Evolutionary conservation across 1,140 invertebrate genomes (phyloP).

Genomic region (Monochamus saltuarius): DNA sequence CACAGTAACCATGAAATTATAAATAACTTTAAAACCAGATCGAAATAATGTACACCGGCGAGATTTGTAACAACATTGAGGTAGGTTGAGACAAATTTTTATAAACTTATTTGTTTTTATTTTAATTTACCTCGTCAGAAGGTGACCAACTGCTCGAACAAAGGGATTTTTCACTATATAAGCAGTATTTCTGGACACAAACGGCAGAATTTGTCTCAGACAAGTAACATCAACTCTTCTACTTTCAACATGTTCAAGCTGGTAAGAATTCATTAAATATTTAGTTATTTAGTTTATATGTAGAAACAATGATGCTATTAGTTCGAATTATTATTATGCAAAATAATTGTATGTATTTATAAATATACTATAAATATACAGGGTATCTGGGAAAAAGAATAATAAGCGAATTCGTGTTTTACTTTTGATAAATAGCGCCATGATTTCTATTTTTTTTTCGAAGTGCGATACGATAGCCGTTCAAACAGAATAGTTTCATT

Average conservation of each 20-base stretch:
- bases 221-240: constrained; percentile 4
- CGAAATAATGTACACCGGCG: background rate
- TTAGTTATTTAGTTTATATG: too few species aligned
- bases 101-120: background rate
- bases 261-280: constrained; percentile 6
- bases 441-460: too few species aligned
- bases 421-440: too few species aligned
- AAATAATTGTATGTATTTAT: too few species aligned
- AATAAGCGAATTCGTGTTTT: too few species aligned
- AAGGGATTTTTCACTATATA: constrained; percentile 9
- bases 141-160: constrained; percentile 5
- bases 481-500: too few species aligned
- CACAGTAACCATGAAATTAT: too few species aligned
- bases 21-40: background rate
- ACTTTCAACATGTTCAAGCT: constrained; percentile 27
- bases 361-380: too few species aligned
- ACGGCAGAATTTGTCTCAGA: constrained; percentile 11
- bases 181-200: background rate
- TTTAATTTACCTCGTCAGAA: background rate
- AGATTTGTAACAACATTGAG: background rate
- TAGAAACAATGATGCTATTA: too few species aligned
- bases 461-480: too few species aligned
- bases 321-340: too few species aligned
- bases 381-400: too few species aligned
- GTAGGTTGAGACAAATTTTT: background rate